A percentile compares a stretch with the other conserved stretches of the same genome.
Conservation (phyloP, 2,888 invertebrate genomes). For the Latrodectus hesperus region DNA sequence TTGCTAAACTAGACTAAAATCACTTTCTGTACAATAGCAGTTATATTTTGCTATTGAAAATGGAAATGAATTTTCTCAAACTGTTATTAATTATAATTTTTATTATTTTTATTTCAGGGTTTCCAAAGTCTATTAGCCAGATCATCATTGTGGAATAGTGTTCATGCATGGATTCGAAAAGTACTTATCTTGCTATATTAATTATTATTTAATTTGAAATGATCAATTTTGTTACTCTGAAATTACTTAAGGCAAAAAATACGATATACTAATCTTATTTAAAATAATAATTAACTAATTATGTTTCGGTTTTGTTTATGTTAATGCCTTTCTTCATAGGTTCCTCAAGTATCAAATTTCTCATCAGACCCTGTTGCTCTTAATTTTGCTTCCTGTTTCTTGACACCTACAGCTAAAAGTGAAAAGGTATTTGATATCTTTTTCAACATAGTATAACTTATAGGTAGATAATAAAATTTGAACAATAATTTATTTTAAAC, state of each 20-base stretch:
- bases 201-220: not conserved
- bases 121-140: constrained; percentile 86
- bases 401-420: constrained; percentile 55
- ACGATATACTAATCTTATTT: too few relatives aligned
- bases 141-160: constrained; percentile 84
- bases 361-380: constrained; percentile 70
- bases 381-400: constrained; percentile 70
- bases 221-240: not conserved
- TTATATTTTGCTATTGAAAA: too few relatives aligned
- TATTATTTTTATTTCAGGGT: constrained; percentile 77
- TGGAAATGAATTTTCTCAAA: too few relatives aligned
- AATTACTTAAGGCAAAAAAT: not conserved
- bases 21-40: too few relatives aligned
- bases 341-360: constrained; percentile 70
- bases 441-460: too few relatives aligned
- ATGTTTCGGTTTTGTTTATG: too few relatives aligned
- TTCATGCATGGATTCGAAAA: constrained; percentile 81
- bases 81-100: not conserved
- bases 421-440: constrained; percentile 25
- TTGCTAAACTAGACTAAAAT: too few relatives aligned
- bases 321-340: constrained; percentile 54
- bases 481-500: too few relatives aligned
- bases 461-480: too few relatives aligned
- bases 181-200: constrained; percentile 71
- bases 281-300: too few relatives aligned